phyloP scores from a whole-genome alignment of 2,888 invertebrate species.

The Idaea biselata region DNA sequence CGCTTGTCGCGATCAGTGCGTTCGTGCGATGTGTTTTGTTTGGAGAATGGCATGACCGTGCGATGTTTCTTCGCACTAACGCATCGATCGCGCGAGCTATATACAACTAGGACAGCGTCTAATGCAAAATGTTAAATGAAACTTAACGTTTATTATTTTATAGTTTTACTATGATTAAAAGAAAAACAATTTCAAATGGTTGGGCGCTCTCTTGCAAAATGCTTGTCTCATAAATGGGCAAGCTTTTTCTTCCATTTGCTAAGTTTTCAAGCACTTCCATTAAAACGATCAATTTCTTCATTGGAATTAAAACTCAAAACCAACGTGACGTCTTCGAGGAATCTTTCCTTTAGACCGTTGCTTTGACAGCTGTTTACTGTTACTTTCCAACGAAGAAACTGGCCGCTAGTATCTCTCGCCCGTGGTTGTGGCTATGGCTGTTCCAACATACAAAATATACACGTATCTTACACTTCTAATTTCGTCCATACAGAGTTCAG shows the following conservation, averaged over 20 bases:
- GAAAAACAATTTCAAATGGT: neutral
- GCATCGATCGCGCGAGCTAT: too few species aligned
- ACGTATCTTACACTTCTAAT: neutral
- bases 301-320: too few species aligned
- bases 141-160: neutral
- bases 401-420: conserved; percentile 23
- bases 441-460: neutral
- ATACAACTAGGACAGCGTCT: too few species aligned
- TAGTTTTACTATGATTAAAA: neutral
- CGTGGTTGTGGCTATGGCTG: neutral
- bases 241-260: too few species aligned
- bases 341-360: too few species aligned
- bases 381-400: conserved; percentile 24
- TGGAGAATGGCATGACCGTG: too few species aligned
- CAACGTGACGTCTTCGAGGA: too few species aligned
- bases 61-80: too few species aligned
- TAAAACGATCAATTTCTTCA: neutral
- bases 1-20: too few species aligned
- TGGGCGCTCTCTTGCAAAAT: neutral
- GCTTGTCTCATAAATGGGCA: too few species aligned
- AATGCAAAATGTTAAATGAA: neutral
- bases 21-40: too few species aligned
- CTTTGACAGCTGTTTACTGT: too few species aligned
- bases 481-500: conserved; percentile 81
- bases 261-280: neutral